A percentile compares a stretch with the other conserved stretches of the same genome.
Evolutionary conservation across 2,888 invertebrate genomes (phyloP).

Genomic region (Nasonovia ribisnigri): DNA sequence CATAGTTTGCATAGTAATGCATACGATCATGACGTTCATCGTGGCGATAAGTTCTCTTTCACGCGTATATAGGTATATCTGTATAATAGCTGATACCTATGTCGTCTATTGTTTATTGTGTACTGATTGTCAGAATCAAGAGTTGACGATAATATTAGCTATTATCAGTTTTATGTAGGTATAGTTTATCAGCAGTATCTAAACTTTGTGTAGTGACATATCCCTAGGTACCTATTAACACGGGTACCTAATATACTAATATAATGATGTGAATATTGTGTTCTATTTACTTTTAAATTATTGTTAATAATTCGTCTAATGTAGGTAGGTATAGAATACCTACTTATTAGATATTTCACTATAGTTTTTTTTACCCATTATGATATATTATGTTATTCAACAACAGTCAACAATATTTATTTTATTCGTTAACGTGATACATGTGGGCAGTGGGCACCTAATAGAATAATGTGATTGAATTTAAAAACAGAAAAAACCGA

Average conservation of each 20-base stretch:
- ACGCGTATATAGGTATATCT: background rate
- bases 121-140: background rate
- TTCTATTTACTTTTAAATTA: background rate
- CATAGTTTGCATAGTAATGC: background rate
- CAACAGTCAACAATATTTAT: background rate
- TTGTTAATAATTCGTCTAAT: background rate
- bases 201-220: background rate
- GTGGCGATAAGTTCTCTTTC: background rate
- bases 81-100: background rate
- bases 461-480: background rate
- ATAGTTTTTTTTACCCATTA: background rate
- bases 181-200: background rate
- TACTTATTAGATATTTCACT: too few species aligned
- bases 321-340: too few species aligned
- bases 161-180: background rate
- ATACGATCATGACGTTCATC: background rate
- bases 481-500: background rate
- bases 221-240: too few species aligned
- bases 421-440: background rate
- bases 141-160: background rate
- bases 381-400: background rate
- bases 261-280: background rate
- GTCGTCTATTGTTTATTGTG: background rate
- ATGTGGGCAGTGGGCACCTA: background rate
- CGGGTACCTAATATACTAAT: too few species aligned